A percentile compares a stretch with the other conserved stretches of the same genome.
Conservation (phyloP, 92 coral and sea anemone genomes). For the Zoanthus sociatus region DNA sequence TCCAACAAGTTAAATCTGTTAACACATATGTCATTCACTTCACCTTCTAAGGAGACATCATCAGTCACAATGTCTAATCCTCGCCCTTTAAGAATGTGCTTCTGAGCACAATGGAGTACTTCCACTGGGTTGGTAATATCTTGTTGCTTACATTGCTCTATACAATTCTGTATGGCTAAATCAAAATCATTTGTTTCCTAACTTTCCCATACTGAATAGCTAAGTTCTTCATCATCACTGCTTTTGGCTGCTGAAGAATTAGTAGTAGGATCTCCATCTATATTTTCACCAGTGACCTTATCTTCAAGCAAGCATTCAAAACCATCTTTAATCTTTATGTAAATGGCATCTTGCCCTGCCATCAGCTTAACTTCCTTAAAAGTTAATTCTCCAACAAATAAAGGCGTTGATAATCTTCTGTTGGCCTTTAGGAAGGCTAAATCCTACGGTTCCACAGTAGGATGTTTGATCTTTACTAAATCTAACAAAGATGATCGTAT, state of each 20-base stretch:
- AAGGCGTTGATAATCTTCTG: neutral
- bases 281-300: too few relatives aligned
- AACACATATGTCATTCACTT: conserved; percentile 23
- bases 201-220: neutral
- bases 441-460: conserved; percentile 29
- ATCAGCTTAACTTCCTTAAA: conserved; percentile 47
- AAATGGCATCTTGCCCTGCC: conserved; percentile 56
- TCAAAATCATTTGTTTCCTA: neutral
- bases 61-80: conserved; percentile 30
- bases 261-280: too few relatives aligned
- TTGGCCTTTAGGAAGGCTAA: conserved; percentile 16
- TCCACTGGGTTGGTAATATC: conserved; percentile 43
- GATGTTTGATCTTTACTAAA: conserved; percentile 10
- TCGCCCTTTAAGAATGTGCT: conserved; percentile 56
- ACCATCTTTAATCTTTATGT: conserved; percentile 45
- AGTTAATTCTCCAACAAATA: conserved; percentile 22
- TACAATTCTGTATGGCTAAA: conserved; percentile 17
- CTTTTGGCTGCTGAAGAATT: too few relatives aligned
- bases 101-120: conserved; percentile 49
- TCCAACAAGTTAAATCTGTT: conserved; percentile 46
- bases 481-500: conserved; percentile 34
- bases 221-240: too few relatives aligned
- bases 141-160: conserved; percentile 31
- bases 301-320: conserved; percentile 24
- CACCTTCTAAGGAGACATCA: conserved; percentile 31